Evolutionary conservation across 1,140 invertebrate genomes (phyloP), one percentile per base, ranked within the genome.

Genomic region (Phenacoccus solenopsis): DNA sequence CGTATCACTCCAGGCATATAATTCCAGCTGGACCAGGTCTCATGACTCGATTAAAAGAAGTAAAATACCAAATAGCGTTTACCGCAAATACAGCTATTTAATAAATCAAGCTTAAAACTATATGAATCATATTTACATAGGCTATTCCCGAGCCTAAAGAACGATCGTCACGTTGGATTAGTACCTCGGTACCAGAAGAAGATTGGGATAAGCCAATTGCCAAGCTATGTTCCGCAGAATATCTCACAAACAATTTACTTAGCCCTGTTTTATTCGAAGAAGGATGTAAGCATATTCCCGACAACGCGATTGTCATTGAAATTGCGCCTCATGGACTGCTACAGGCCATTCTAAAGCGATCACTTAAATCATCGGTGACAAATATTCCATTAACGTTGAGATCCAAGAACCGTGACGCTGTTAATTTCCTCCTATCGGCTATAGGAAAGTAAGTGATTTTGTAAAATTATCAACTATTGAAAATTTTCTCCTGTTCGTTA

Each of bases 1-100:
- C 89, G 1, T 91, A 89, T 76, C 89, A 91, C 76, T 92, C 90
- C 24, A 82, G 83, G 72, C 90, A 90, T 74, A 93, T 96, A 77
- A 80, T 83, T 67, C 75, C 77, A 67, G 82, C 84, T 70, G 89
- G 89, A n/a, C 86, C 90, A 1, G 84, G 81, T 32, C 80, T 98
- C 13, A 76, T 90, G 10, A 80, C 84, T 72, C 87, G 89, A 73
- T 78, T 97, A 70, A 84, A 80, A 76, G 79, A 89, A 77, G 85
- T 91, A 3, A 81, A 16, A 16, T n/a, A n/a, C n/a, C n/a, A 32
- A 32, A 32, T 32, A 32, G n/a, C n/a, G n/a, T n/a, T n/a, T n/a
- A n/a, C n/a, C n/a, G n/a, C n/a, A n/a, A n/a, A n/a, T n/a, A n/a
- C n/a, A n/a, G n/a, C n/a, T n/a, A n/a, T n/a, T n/a, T n/a, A n/a